These are phyloP conservation scores for Rhamnusium bicolor DNA, from an alignment of 2,888 invertebrate species.

Conservation along the genomic window DNA sequence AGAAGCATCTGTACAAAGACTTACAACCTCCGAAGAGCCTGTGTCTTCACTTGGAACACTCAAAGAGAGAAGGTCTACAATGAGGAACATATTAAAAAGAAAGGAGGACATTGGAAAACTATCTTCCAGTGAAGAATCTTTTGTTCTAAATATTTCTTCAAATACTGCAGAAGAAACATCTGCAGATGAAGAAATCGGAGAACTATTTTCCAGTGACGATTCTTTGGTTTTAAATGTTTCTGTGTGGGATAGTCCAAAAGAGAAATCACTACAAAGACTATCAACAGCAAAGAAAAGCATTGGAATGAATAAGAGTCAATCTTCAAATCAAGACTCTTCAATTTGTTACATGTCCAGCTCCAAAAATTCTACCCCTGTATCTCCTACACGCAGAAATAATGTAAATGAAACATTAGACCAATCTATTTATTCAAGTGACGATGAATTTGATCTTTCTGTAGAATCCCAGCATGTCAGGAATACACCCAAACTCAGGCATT, in stretches of 20 bases:
- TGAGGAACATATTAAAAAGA: neutral
- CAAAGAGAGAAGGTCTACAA: neutral
- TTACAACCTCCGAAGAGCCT: neutral
- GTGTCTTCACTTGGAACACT: too few relatives aligned
- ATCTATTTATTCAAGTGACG: neutral
- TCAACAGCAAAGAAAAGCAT: neutral
- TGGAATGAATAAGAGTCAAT: neutral
- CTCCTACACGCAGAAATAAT: neutral
- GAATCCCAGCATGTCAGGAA: neutral
- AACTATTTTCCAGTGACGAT: neutral
- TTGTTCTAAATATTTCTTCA: neutral
- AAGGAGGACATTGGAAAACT: neutral
- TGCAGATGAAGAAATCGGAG: neutral
- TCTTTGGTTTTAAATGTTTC: neutral
- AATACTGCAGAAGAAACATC: neutral
- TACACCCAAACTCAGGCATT: neutral
- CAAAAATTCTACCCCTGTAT: neutral
- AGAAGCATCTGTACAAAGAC: neutral
- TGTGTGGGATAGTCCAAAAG: neutral
- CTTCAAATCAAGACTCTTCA: neutral
- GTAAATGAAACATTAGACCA: neutral
- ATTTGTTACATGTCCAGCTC: neutral
- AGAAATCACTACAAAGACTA: neutral
- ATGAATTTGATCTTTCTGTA: neutral
- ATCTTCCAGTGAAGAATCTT: slow-evolving; percentile 4